These are phyloP conservation scores for Channa striata DNA, from an alignment of 2,797 vertebrate species.

Conservation along the genomic window DNA sequence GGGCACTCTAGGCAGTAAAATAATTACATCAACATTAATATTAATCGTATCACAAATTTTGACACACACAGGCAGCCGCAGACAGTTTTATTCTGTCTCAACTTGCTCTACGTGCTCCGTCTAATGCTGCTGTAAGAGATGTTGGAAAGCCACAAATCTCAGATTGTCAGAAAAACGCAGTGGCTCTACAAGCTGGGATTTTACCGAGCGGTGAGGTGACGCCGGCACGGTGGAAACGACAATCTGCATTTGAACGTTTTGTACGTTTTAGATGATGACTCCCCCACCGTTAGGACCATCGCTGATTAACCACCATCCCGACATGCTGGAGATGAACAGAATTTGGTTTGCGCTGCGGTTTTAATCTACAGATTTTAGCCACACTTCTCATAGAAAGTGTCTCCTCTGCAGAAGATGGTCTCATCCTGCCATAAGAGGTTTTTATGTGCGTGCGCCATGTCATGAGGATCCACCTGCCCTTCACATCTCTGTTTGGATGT, in stretches of 20 bases:
- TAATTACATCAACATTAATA: constrained; percentile 74
- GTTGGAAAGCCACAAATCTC: constrained; percentile 18
- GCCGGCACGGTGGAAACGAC: background rate
- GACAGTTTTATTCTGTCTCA: constrained; percentile 36
- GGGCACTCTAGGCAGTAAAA: constrained; percentile 61
- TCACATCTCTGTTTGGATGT: too few species aligned
- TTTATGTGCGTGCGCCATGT: too few species aligned
- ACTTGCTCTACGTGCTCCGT: constrained; percentile 24
- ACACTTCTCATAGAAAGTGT: background rate
- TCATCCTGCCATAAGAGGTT: background rate
- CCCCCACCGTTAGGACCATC: too few species aligned
- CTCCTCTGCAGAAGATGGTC: background rate
- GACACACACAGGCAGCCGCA: constrained; percentile 12
- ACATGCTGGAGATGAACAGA: background rate
- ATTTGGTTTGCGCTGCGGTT: background rate
- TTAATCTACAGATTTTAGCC: background rate
- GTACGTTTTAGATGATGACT: background rate
- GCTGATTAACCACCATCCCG: background rate
- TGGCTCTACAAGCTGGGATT: background rate
- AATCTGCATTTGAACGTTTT: background rate
- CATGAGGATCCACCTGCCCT: too few species aligned
- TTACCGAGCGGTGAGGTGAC: background rate
- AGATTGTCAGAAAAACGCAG: constrained; percentile 13
- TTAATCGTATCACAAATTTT: constrained; percentile 57
- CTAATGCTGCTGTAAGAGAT: constrained; percentile 20